A percentile compares a stretch with the other conserved stretches of the same genome.
Evolutionary conservation across 1,140 invertebrate genomes (phyloP).

Genomic region (Anagrus nilaparvatae): DNA sequence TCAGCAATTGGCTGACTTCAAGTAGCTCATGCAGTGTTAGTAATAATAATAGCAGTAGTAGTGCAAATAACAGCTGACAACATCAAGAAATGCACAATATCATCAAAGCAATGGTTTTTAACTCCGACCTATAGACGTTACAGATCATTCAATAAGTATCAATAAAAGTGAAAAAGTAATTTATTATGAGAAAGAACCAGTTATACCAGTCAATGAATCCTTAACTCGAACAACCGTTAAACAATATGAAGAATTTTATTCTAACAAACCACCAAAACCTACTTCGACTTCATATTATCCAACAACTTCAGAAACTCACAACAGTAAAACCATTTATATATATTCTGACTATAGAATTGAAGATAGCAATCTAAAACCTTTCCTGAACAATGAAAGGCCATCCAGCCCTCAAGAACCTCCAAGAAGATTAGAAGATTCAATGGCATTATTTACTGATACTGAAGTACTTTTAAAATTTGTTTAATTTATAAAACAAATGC

Average conservation of each 20-base stretch:
- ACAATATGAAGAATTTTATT: constrained; percentile 33
- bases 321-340: constrained; percentile 33
- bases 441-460: constrained; percentile 60
- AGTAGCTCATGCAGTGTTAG: too few species aligned
- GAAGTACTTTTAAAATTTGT: constrained; percentile 41
- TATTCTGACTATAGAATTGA: constrained; percentile 28
- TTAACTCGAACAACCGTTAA: constrained; percentile 34
- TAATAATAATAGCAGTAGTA: too few species aligned
- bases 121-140: constrained; percentile 23
- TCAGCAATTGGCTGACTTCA: too few species aligned
- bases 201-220: constrained; percentile 28
- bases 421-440: constrained; percentile 67
- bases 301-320: constrained; percentile 16
- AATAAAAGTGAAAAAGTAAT: too few species aligned
- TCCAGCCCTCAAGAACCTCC: constrained; percentile 52
- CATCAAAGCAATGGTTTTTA: constrained; percentile 27
- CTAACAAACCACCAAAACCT: constrained; percentile 21
- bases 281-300: constrained; percentile 26
- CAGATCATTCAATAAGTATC: constrained; percentile 21
- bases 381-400: constrained; percentile 37
- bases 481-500: constrained; percentile 6
- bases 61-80: constrained; percentile 13
- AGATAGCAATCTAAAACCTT: constrained; percentile 32
- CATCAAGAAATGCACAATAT: constrained; percentile 31
- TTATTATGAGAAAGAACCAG: too few species aligned